A percentile compares a stretch with the other conserved stretches of the same genome.
phyloP scores from a whole-genome alignment of 92 coral and sea anemone species.

The Palythoa heliodiscus region DNA sequence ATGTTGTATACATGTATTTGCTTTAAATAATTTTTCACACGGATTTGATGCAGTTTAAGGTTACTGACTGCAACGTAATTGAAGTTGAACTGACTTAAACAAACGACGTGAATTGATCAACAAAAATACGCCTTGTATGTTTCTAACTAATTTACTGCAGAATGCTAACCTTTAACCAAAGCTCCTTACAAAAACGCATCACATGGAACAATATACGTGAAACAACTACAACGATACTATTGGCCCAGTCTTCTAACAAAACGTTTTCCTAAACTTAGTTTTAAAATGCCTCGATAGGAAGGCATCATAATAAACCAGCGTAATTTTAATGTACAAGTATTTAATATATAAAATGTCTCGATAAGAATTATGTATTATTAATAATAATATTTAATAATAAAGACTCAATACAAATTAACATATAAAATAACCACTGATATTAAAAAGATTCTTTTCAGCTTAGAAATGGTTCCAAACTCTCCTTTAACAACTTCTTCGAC shows the following conservation, averaged over 20 bases:
- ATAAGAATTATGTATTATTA: not conserved
- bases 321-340: not conserved
- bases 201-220: no score
- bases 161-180: no score
- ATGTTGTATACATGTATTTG: no score
- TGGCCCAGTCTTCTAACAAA: not conserved
- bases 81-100: no score
- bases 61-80: no score
- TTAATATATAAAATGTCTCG: not conserved
- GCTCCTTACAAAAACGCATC: no score
- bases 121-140: no score
- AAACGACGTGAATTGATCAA: no score
- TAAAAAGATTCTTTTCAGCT: constrained; percentile 25
- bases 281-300: not conserved
- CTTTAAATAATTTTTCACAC: no score
- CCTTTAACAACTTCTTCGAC: constrained; percentile 14
- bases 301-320: not conserved
- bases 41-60: no score
- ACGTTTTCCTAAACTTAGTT: no score
- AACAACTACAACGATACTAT: not conserved
- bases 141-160: no score
- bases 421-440: not conserved
- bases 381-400: not conserved
- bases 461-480: constrained; percentile 1
- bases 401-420: not conserved